Conservation (phyloP, 1,140 invertebrate species). For the Lordiphosa clarofinis region DNA sequence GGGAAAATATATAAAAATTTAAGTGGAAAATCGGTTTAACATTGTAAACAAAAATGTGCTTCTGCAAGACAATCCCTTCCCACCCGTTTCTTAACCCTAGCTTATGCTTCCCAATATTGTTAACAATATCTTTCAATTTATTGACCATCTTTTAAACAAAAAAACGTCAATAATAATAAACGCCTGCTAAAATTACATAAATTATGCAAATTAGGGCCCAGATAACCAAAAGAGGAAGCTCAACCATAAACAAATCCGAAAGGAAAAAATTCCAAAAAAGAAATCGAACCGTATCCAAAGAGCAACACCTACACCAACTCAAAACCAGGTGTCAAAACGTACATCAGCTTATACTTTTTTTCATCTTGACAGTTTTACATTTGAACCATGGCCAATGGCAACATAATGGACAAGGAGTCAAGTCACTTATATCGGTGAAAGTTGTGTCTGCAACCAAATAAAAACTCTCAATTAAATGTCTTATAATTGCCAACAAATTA, state of each 20-base stretch:
- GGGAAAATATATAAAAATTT: too few relatives aligned
- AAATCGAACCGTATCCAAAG: slow-evolving; percentile 30
- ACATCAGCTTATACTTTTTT: slow-evolving; percentile 6
- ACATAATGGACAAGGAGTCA: slow-evolving; percentile 3
- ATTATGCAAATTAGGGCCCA: slow-evolving; percentile 58
- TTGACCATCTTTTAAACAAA: slow-evolving; percentile 4
- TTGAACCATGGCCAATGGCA: slow-evolving; percentile 6
- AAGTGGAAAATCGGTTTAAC: too few relatives aligned
- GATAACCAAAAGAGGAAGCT: slow-evolving; percentile 41
- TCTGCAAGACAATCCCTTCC: too few relatives aligned
- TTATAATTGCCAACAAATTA: slow-evolving; percentile 49
- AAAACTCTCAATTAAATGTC: slow-evolving; percentile 40
- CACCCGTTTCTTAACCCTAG: too few relatives aligned
- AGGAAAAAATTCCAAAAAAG: slow-evolving; percentile 16
- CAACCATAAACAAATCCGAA: slow-evolving; percentile 12
- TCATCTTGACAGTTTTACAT: neutral
- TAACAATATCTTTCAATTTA: neutral
- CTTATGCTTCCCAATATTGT: too few relatives aligned
- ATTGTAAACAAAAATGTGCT: too few relatives aligned
- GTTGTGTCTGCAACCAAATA: neutral
- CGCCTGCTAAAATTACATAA: slow-evolving; percentile 41
- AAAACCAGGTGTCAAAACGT: slow-evolving; percentile 3
- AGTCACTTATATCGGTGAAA: slow-evolving; percentile 10
- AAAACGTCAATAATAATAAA: slow-evolving; percentile 6
- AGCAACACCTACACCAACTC: slow-evolving; percentile 17